Evolutionary conservation across 2,888 invertebrate species (phyloP), one percentile per base, ranked within the genome.

Genomic region (Nomada ruficornis): DNA sequence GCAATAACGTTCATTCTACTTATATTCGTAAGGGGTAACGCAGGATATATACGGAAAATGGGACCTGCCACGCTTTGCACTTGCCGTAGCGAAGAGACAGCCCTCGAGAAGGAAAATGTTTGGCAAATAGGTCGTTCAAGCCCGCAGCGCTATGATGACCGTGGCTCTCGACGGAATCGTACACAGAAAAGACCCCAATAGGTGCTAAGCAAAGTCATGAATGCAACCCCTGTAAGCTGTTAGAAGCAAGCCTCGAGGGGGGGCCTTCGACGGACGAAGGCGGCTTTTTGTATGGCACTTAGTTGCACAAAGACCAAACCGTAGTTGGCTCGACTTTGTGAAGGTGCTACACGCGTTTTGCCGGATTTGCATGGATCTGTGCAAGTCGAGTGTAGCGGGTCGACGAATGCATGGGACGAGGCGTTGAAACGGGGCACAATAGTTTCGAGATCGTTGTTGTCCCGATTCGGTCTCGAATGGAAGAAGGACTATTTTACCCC

Each of bases 61-160:
- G 75, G 76, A 82, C 72, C 65, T 76, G 84, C 79, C 63, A 72
- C 65, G 81, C 80, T 80, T 85, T 55, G 74, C 82, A 89, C 89
- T 84, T 81, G 86, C 77, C 76, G 64, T 77, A 52, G 71, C 77
- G 52, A 68, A 81, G 80, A 78, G 84, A 68, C 74, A 73, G 80
- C 82, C 62, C 89, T 90, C 82, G 83, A 75, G 71, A 64, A 85
- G 77, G 88, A 86, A 89, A 91, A 90, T 91, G 91, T 91, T 91
- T 91, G 88, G 87, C 91, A 91, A 91, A 91, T 91, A 91, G 89
- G 86, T 90, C 88, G 88, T 88, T 91, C 86, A 84, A 82, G 86
- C 84, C 75, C 80, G 60, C 83, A 85, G 54, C 62, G 57, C 57
- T 82, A 82, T 79, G 86, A 87, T 89, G 88, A 88, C 84, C 90